Evolutionary conservation across 2,113 vertebrate genomes (phyloP).

Genomic region (Callorhinus ursinus): DNA sequence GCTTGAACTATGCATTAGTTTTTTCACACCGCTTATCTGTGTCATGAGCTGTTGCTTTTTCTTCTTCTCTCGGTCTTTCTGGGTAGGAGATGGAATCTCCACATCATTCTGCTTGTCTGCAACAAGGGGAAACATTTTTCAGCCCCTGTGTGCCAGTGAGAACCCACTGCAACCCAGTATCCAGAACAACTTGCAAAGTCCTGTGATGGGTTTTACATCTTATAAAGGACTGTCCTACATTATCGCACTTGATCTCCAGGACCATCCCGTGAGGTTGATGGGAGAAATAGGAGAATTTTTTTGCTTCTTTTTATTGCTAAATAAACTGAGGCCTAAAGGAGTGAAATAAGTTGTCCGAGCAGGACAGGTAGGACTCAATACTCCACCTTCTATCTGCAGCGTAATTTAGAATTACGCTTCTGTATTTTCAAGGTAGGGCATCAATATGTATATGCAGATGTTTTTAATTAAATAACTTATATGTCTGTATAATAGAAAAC

Average conservation of each 20-base stretch:
- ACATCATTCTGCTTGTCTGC: constrained; percentile 98
- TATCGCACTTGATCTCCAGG: background rate
- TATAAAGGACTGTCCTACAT: background rate
- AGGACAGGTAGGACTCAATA: background rate
- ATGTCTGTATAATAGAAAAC: background rate
- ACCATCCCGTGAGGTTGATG: background rate
- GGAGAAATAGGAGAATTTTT: background rate
- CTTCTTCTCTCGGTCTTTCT: constrained; percentile 96
- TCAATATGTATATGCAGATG: background rate
- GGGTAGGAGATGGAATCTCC: constrained; percentile 96
- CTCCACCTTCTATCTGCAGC: background rate
- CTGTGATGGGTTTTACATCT: background rate
- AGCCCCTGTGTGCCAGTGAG: background rate
- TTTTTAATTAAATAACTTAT: constrained; percentile 5
- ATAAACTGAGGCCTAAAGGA: background rate
- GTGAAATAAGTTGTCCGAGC: background rate
- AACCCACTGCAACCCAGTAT: background rate
- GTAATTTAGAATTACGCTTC: background rate
- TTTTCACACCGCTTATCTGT: constrained; percentile 97
- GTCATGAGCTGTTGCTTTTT: constrained; percentile 96
- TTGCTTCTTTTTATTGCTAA: background rate
- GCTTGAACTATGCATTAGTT: constrained; percentile 93
- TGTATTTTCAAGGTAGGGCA: background rate
- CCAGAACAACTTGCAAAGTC: background rate
- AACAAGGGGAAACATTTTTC: constrained; percentile 27